Base-by-base conservation (phyloP, 2,797 vertebrate genomes). In the Falco peregrinus region DNA sequence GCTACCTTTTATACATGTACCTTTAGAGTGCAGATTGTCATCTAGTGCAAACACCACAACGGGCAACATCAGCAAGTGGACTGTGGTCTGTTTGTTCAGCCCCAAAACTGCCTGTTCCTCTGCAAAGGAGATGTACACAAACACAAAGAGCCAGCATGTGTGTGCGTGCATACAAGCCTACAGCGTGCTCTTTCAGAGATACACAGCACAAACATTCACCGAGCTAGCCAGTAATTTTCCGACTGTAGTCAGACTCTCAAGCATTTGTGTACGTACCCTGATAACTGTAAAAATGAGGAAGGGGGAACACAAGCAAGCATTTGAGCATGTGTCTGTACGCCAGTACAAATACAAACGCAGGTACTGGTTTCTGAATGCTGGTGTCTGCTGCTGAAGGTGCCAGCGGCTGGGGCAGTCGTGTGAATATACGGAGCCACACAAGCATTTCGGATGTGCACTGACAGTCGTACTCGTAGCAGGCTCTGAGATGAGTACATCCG, bases 1-100 rank as follows among this genome's bases (percentile, higher is more conserved):
- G 84, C 90, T 97, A 96, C 97, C 97, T 97, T 78, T 84, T 96
- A 78, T 31, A 80, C 80, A 50, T 39, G 69, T 41, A 80, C 54
- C 82, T 93, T 24, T 24, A 64, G 83, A 79, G 81, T 2, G 6
- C 74, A 84, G 84, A 90, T 95, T 89, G 74, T 86, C 87, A 83
- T 54, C 74, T 75, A 57, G 31, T 81, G 26, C 77, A 82, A 95
- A 54, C 41, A 59, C 21, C 61, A 45, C 78, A 53, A 26, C 22
- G 48, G 87, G 37, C 90, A 91, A 28, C 69, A 15, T 63, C 87
- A 86, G 59, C 76, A 64, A 60, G 60, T 47, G 77, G 53, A 41
- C 76, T 79, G 39, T 37, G 28, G 43, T 63, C 70, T 56, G 2
- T 86, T 78, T 84, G n/a, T 65, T 93, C 31, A 3, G 31, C 87